Percentiles rank a stretch among this genome's conserved stretches.
phyloP scores from a whole-genome alignment of 2,797 vertebrate genomes.

The Pelobates cultripes region DNA sequence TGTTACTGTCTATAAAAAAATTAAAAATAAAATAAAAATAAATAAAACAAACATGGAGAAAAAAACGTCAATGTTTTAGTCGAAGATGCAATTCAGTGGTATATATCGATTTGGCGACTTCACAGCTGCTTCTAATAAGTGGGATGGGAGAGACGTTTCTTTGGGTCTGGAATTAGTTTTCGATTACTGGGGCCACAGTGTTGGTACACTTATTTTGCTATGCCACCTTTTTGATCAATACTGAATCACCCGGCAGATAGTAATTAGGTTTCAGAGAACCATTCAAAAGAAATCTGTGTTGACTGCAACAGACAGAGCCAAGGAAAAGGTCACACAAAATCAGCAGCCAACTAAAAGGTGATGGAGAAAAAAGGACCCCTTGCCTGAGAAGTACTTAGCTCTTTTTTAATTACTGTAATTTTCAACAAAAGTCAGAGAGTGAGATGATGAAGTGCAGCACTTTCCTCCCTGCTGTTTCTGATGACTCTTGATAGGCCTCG shows the following conservation, averaged over 20 bases:
- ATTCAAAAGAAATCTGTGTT: slow-evolving; percentile 83
- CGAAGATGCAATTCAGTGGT: slow-evolving; percentile 86
- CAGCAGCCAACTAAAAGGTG: slow-evolving; percentile 87
- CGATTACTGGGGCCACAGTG: slow-evolving; percentile 85
- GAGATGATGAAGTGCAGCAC: slow-evolving; percentile 97
- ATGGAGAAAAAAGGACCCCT: slow-evolving; percentile 87
- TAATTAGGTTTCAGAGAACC: slow-evolving; percentile 89
- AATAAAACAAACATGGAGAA: slow-evolving; percentile 42
- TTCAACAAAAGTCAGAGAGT: slow-evolving; percentile 97
- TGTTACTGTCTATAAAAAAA: slow-evolving; percentile 77
- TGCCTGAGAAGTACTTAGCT: slow-evolving; percentile 90
- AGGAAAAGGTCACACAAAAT: slow-evolving; percentile 86
- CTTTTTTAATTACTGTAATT: slow-evolving; percentile 98
- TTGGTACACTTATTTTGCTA: slow-evolving; percentile 87
- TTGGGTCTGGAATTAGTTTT: slow-evolving; percentile 91
- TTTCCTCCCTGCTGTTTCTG: slow-evolving; percentile 94
- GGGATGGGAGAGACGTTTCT: slow-evolving; percentile 79
- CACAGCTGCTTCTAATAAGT: slow-evolving; percentile 88
- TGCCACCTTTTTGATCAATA: slow-evolving; percentile 93
- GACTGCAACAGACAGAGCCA: slow-evolving; percentile 82
- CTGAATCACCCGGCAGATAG: slow-evolving; percentile 85
- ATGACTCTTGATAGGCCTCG: slow-evolving; percentile 96
- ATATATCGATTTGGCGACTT: slow-evolving; percentile 86
- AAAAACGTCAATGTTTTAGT: slow-evolving; percentile 75
- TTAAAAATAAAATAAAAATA: slow-evolving; percentile 19